Conservation (phyloP, 1,140 invertebrate species). For the Aradophagus sp. region DNA sequence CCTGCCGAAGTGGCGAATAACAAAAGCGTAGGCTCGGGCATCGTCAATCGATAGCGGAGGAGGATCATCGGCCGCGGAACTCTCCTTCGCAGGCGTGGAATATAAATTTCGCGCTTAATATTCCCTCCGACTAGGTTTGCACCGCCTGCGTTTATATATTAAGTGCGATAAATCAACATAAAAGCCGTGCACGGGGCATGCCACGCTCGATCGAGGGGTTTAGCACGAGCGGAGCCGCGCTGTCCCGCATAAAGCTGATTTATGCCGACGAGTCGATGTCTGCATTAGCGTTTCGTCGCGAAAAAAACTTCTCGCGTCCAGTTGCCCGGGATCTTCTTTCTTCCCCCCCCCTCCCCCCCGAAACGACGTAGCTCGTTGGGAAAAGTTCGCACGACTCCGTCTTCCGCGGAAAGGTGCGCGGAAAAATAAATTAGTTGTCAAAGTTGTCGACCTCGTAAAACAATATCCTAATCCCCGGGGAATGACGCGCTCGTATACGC, state of each 20-base stretch:
- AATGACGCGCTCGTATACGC: constrained; percentile 33
- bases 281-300: constrained; percentile 54
- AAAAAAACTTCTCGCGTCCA: constrained; percentile 32
- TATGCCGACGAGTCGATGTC: constrained; percentile 51
- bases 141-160: constrained; percentile 49
- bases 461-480: constrained; percentile 35
- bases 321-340: not conserved
- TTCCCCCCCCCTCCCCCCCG: no score
- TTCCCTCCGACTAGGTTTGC: constrained; percentile 45
- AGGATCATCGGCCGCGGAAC: constrained; percentile 43
- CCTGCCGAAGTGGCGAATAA: constrained; percentile 39
- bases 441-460: constrained; percentile 21
- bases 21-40: constrained; percentile 31
- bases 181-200: constrained; percentile 41
- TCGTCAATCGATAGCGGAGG: constrained; percentile 39
- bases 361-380: no score
- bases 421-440: constrained; percentile 50
- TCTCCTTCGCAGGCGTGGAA: constrained; percentile 52
- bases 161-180: constrained; percentile 55
- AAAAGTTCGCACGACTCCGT: no score
- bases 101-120: constrained; percentile 55
- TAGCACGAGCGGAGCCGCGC: constrained; percentile 39
- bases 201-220: constrained; percentile 49
- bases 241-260: constrained; percentile 52
- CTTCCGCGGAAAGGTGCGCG: no score